Base-by-base conservation (phyloP, 2,797 vertebrate species). In the Triplophysa yarkandensis region DNA sequence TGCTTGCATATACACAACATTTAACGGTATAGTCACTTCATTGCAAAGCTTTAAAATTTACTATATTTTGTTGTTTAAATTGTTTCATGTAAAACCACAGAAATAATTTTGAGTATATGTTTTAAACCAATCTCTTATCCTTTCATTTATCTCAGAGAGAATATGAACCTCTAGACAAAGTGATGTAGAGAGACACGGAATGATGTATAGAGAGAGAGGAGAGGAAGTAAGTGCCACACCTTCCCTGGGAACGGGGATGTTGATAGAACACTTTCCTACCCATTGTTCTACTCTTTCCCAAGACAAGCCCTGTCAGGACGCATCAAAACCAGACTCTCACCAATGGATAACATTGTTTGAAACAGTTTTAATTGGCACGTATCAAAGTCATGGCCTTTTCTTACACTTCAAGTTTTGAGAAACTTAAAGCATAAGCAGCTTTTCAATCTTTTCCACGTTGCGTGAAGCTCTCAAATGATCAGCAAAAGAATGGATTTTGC, bases 281-380 rank as follows among this genome's bases (percentile, higher is more conserved):
- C 78, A 89, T 90, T 91, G 89, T 91, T 89, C 83, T 86, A 41
- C 23, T 5, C 67, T 82, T 85, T 86, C 74, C 82, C 76, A 76
- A 63, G 75, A 39, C 30, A 46, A 50, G 41, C 55, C 55, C 60
- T 46, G 48, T 57, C 52, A 68, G 66, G 23, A 6, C 19, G 2
- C 48, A 69, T 77, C 50, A 25, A 75, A 19, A 74, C 60, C 41
- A 57, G 39, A 60, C 16, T 21, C 10, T 7, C n/a, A 50, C 52
- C 46, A 19, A 55, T 39, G 0, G 2, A 69, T 11, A 13, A 41
- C 39, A 34, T 57, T 30, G 9, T n/a, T 34, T 14, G n/a, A 17
- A 0, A 32, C 17, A 14, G 7, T 72, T 30, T 54, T 21, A n/a
- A 30, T 63, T 21, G 11, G 28, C 50, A 54, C n/a, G 57, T 64